These are phyloP conservation scores for Magallana nippona DNA, from an alignment of 2,888 invertebrate species.

Conservation along the genomic window DNA sequence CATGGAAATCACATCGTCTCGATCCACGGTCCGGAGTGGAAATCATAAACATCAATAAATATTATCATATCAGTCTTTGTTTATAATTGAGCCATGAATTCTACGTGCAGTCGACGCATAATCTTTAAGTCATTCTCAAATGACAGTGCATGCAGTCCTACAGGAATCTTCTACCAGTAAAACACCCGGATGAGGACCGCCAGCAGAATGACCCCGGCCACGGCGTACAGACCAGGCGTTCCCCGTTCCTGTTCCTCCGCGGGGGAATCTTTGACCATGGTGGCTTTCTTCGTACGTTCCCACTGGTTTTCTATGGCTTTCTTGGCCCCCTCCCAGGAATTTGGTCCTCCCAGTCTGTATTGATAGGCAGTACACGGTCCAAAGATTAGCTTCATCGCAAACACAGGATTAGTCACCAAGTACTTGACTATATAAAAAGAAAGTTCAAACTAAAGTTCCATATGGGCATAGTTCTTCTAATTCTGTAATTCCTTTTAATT, in stretches of 20 bases:
- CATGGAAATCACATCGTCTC: too few species aligned
- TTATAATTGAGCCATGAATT: too few species aligned
- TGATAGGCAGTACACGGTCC: slow-evolving; percentile 78
- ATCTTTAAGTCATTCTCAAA: too few species aligned
- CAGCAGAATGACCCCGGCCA: background rate
- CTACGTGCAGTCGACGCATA: too few species aligned
- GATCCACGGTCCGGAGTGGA: too few species aligned
- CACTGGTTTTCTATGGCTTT: slow-evolving; percentile 79
- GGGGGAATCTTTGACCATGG: background rate
- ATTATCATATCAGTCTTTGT: too few species aligned
- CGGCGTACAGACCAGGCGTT: background rate
- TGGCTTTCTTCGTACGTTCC: slow-evolving; percentile 59
- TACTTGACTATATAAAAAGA: slow-evolving; percentile 64
- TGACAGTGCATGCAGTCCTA: too few species aligned
- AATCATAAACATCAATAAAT: too few species aligned
- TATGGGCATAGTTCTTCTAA: background rate
- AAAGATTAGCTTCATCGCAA: slow-evolving; percentile 72
- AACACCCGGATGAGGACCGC: background rate
- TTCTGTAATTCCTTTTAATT: too few species aligned
- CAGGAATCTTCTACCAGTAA: background rate
- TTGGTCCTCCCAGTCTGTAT: slow-evolving; percentile 79
- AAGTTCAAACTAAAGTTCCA: background rate
- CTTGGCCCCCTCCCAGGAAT: slow-evolving; percentile 80
- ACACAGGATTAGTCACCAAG: slow-evolving; percentile 64
- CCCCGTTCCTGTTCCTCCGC: background rate